Percentiles rank a stretch among this genome's conserved stretches.
phyloP scores from a whole-genome alignment of 2,113 vertebrate genomes.

The Alaudala cheleensis region DNA sequence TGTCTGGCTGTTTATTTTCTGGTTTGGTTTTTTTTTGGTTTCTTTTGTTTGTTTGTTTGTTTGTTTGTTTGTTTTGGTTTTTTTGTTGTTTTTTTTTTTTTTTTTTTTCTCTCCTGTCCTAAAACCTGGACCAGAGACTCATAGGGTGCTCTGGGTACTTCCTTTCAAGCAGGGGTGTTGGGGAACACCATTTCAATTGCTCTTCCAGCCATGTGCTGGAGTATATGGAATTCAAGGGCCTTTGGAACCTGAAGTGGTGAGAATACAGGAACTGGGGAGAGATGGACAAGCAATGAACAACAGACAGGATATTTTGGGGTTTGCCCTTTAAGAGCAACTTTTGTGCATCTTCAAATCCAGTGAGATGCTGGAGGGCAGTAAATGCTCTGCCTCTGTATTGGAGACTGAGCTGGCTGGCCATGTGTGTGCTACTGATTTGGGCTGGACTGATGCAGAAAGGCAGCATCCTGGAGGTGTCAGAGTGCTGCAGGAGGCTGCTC shows the following conservation, averaged over 20 bases:
- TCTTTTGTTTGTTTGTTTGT: too few relatives aligned
- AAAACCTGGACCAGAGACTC: not conserved
- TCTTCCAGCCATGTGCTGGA: not conserved
- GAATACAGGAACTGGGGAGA: not conserved
- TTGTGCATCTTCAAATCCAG: not conserved
- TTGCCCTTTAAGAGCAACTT: not conserved
- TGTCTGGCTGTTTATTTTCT: not conserved
- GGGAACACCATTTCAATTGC: not conserved
- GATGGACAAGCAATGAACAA: not conserved
- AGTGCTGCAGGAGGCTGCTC: not conserved
- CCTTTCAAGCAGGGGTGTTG: not conserved
- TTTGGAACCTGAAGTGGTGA: not conserved
- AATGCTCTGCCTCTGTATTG: not conserved
- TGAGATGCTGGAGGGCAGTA: not conserved
- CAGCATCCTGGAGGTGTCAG: rapidly evolving
- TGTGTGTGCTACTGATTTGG: not conserved
- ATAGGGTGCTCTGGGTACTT: not conserved
- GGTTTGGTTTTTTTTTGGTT: too few relatives aligned
- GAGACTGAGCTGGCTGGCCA: not conserved
- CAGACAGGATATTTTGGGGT: not conserved
- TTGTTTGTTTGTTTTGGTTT: too few relatives aligned
- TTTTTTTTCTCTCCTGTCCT: not conserved
- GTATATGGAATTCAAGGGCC: not conserved
- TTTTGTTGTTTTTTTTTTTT: not conserved
- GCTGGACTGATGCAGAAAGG: not conserved